Conservation (phyloP, 2,888 invertebrate genomes). For the Synergus itoensis region DNA sequence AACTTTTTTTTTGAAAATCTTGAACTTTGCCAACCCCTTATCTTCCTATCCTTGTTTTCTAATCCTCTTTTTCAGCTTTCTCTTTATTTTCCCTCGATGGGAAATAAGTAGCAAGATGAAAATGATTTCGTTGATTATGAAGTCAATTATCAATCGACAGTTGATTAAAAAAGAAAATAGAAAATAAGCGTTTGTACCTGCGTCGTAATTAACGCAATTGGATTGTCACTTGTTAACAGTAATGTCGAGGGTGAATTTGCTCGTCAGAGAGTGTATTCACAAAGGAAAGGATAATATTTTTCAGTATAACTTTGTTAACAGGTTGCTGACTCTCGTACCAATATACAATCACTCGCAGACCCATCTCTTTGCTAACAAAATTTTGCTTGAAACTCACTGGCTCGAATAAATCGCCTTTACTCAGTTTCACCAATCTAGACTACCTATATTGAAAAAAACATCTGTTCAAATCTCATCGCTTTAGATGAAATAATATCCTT, state of each 20-base stretch:
- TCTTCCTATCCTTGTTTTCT: no score
- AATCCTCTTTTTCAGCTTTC: background rate
- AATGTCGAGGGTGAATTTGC: constrained; percentile 22
- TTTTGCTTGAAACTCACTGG: background rate
- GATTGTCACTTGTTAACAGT: constrained; percentile 38
- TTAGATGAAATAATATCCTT: background rate
- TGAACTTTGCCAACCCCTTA: no score
- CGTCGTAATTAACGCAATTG: constrained; percentile 33
- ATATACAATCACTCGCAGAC: constrained; percentile 34
- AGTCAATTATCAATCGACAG: constrained; percentile 4
- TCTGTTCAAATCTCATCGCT: constrained; percentile 11
- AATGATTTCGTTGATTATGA: background rate
- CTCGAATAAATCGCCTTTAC: constrained; percentile 27
- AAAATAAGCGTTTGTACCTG: constrained; percentile 21
- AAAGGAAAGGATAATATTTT: constrained; percentile 32
- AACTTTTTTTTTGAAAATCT: no score
- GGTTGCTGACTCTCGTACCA: background rate
- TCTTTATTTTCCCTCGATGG: no score
- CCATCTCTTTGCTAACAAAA: background rate
- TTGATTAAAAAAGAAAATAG: constrained; percentile 20
- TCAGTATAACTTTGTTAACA: constrained; percentile 14
- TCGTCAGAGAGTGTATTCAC: constrained; percentile 14
- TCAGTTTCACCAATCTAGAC: constrained; percentile 21
- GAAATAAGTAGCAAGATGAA: no score
- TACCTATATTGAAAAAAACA: background rate